Conservation (phyloP, 2,888 invertebrate species). For the Ametastegia equiseti region DNA sequence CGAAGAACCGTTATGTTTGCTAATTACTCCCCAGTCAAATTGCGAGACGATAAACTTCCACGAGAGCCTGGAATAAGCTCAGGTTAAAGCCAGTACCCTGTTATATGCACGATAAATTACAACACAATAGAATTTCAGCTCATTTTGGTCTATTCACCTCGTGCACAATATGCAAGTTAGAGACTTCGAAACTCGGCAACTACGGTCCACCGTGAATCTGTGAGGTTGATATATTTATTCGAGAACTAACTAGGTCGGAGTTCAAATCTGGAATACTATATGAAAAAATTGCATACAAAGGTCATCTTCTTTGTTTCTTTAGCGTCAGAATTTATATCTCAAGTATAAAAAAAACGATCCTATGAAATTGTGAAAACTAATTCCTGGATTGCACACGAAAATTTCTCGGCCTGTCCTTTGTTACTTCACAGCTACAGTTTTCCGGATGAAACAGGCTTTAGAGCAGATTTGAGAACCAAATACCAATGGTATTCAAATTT, state of each 20-base stretch:
- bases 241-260: no score
- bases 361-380: no score
- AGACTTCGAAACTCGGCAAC: neutral
- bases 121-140: neutral
- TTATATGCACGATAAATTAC: neutral
- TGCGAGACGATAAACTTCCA: constrained; percentile 29
- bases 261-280: no score
- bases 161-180: neutral
- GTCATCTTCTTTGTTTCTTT: no score
- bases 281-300: no score
- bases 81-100: neutral
- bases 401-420: neutral
- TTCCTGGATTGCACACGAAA: no score
- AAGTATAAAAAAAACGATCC: no score
- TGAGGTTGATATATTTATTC: no score
- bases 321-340: no score
- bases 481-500: neutral
- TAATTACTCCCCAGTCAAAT: constrained; percentile 39
- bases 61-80: constrained; percentile 13
- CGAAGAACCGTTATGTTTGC: constrained; percentile 45
- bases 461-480: neutral
- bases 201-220: neutral
- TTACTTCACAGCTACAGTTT: neutral
- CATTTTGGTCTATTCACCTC: neutral
- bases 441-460: neutral